Base-by-base conservation (phyloP, 2,888 invertebrate species). In the Pemphredon lugubris region DNA sequence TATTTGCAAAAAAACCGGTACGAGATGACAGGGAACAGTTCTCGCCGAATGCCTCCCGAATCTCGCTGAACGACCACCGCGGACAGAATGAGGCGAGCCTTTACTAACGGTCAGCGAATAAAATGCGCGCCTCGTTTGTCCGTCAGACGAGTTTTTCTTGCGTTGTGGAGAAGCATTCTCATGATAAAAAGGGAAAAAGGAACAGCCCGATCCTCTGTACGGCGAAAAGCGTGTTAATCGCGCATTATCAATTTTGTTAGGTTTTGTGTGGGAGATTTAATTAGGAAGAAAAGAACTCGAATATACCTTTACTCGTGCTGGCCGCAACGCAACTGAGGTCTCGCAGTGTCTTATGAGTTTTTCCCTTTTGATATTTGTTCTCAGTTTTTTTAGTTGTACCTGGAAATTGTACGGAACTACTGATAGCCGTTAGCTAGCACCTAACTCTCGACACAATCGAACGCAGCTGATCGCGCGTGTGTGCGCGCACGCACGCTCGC, bases 281-380 rank as follows among this genome's bases (percentile, higher is more conserved):
- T 51, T 20, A n/a, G 47, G 42, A 47, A 13, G 4, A 45, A 51
- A 58, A 55, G 54, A 55, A 83, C 84, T 86, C 87, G 81, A 81
- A 85, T 84, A 84, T 91, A 91, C 91, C 91, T 91, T 91, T 91
- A 87, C 89, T 90, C 82, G 90, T 88, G 89, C 91, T 90, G 83
- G 90, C 89, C 81, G 90, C 88, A 84, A 90, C 89, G 91, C 93
- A 93, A 92, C 92, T 93, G 89, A 93, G 91, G 90, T 92, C 92
- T 90, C 92, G 92, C 84, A 93, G 92, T 86, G 92, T 91, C 91
- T 92, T 92, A 89, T 90, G 90, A 86, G 90, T 89, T 89, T 90
- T 92, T 90, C 90, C 91, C 89, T 91, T 92, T 91, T 87, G 87
- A 88, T 84, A 89, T 89, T 91, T 91, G 90, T 84, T 89, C 86